Conservation (phyloP, 64 coral and sea anemone species). For the Platygyra sinensis region DNA sequence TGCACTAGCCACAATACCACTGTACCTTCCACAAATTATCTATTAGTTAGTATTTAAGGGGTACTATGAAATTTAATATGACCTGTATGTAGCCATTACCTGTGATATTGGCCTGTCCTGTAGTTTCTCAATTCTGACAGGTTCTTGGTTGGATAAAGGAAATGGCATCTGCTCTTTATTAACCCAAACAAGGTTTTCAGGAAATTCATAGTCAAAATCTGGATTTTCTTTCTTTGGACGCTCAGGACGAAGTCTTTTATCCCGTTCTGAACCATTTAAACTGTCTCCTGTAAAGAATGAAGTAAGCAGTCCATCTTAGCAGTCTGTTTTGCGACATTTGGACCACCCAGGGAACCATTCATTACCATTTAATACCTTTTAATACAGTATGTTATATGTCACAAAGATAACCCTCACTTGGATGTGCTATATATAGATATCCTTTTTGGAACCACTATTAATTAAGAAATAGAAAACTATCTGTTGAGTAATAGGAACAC, state of each 20-base stretch:
- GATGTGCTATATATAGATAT: too few relatives aligned
- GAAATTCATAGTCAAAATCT: conserved; percentile 77
- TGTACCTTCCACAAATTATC: too few relatives aligned
- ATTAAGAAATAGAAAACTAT: too few relatives aligned
- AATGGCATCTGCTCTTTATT: conserved; percentile 30
- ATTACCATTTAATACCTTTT: too few relatives aligned
- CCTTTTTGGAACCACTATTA: too few relatives aligned
- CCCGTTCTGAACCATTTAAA: conserved; percentile 21
- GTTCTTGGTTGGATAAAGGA: conserved; percentile 23
- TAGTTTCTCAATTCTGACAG: conserved; percentile 2
- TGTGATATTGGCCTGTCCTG: not conserved
- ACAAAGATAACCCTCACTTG: too few relatives aligned
- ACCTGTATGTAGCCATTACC: not conserved
- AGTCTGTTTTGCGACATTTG: too few relatives aligned
- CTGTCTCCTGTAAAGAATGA: not conserved
- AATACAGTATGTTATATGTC: too few relatives aligned
- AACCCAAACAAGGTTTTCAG: conserved; percentile 35
- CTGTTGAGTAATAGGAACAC: too few relatives aligned
- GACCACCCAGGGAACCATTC: too few relatives aligned
- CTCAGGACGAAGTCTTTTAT: conserved; percentile 73
- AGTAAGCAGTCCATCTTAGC: too few relatives aligned
- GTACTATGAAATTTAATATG: not conserved
- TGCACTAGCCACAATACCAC: not conserved
- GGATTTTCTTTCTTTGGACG: conserved; percentile 71
- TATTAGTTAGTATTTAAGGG: too few relatives aligned